Evolutionary conservation across 1,140 invertebrate genomes (phyloP).

Genomic region (Orchestia grillus): DNA sequence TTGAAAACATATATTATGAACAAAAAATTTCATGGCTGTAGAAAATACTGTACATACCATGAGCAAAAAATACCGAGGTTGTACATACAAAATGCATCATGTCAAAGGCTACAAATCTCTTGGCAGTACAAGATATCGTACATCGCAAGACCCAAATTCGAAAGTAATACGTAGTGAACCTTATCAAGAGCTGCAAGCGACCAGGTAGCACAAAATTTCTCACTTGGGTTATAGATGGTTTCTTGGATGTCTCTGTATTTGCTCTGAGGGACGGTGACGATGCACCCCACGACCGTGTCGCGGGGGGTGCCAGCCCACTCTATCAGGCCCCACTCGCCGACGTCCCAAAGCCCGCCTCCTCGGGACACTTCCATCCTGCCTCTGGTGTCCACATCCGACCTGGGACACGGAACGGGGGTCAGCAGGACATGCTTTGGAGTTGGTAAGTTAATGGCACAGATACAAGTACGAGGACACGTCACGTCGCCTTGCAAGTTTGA

Average conservation of each 20-base stretch:
- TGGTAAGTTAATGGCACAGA: background rate
- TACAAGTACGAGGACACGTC: background rate
- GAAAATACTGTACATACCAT: no score
- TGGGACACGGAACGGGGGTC: background rate
- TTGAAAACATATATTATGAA: no score
- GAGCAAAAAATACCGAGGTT: no score
- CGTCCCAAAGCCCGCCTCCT: conserved; percentile 26
- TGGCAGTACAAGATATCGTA: no score
- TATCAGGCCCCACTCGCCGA: conserved; percentile 30
- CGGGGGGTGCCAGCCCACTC: background rate
- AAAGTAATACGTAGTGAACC: no score
- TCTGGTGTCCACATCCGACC: background rate
- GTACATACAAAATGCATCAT: no score
- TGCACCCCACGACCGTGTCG: conserved; percentile 36
- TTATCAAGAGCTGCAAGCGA: no score
- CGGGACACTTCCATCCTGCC: conserved; percentile 30
- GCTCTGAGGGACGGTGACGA: conserved; percentile 10
- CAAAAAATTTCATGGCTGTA: no score
- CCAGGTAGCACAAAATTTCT: background rate
- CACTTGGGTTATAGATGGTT: conserved; percentile 36
- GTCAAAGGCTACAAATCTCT: no score
- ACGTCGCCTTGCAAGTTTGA: background rate
- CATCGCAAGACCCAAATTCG: no score
- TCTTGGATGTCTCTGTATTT: conserved; percentile 33
- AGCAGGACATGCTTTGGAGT: background rate